Percentiles rank a stretch among this genome's conserved stretches.
These are phyloP conservation scores for Crepidodera aurea DNA, from an alignment of 2,888 invertebrate genomes.

Conservation along the genomic window DNA sequence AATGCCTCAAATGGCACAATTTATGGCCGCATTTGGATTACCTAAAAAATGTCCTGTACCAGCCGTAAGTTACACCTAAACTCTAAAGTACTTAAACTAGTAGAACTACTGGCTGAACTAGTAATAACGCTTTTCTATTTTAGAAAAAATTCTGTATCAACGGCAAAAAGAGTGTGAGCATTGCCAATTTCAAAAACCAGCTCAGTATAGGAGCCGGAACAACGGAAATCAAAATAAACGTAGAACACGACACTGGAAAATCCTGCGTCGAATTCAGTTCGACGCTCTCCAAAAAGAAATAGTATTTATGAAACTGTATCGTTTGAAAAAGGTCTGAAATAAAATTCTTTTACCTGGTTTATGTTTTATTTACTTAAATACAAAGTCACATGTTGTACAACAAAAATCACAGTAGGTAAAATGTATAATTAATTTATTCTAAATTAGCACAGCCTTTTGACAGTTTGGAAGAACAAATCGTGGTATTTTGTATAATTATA, in stretches of 20 bases:
- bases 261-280: slow-evolving; percentile 30
- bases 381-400: not conserved
- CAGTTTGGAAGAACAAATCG: not conserved
- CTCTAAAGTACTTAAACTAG: not conserved
- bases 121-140: slow-evolving; percentile 17
- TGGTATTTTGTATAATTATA: not conserved
- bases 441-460: slow-evolving; percentile 12
- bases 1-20: slow-evolving; percentile 46
- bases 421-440: not conserved
- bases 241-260: slow-evolving; percentile 61
- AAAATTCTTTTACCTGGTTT: not conserved
- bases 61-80: slow-evolving; percentile 48
- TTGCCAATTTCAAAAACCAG: slow-evolving; percentile 61
- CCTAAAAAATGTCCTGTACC: slow-evolving; percentile 60
- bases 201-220: slow-evolving; percentile 60
- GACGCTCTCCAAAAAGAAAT: slow-evolving; percentile 10
- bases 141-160: slow-evolving; percentile 57
- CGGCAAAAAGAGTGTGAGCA: slow-evolving; percentile 55
- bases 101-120: too few species aligned
- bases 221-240: slow-evolving; percentile 55
- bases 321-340: not conserved
- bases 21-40: slow-evolving; percentile 55
- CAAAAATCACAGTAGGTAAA: slow-evolving; percentile 1
- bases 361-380: slow-evolving; percentile 6
- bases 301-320: not conserved